Evolutionary conservation across 2,113 vertebrate species (phyloP).

Genomic region (Semnornis frantzii): DNA sequence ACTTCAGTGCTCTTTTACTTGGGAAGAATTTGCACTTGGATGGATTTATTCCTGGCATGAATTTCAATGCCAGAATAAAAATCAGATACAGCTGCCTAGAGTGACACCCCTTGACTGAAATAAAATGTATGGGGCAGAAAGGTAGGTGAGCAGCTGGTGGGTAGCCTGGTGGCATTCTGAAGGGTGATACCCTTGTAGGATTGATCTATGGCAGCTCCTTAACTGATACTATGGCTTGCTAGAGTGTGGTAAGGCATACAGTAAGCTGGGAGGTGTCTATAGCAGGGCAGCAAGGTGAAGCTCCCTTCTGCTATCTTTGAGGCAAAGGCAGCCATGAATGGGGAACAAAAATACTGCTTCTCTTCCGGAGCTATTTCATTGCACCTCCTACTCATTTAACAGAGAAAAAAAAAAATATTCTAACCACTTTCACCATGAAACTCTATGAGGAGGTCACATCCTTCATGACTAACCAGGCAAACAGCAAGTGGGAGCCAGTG

Average conservation of each 20-base stretch:
- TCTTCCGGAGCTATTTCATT: neutral
- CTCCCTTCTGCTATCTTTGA: neutral
- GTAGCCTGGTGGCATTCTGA: neutral
- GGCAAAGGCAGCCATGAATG: neutral
- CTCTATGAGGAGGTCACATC: neutral
- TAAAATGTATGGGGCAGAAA: neutral
- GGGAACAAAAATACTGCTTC: neutral
- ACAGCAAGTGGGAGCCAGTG: neutral
- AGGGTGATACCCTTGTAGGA: neutral
- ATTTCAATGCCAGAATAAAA: neutral
- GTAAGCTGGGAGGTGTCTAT: neutral
- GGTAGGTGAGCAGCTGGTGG: accelerated
- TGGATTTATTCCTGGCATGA: neutral
- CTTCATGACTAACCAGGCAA: neutral
- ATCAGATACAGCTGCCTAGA: neutral
- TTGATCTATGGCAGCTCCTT: neutral
- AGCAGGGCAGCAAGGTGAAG: neutral
- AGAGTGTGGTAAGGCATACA: neutral
- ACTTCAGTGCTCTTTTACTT: neutral
- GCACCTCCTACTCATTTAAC: neutral
- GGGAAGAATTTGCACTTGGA: neutral
- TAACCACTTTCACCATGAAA: neutral
- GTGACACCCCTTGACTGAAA: neutral
- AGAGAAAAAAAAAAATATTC: neutral
- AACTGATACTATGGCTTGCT: neutral